Percentiles rank a stretch among this genome's conserved stretches.
phyloP scores from a whole-genome alignment of 2,113 vertebrate genomes.

The Daphoenositta chrysoptera region DNA sequence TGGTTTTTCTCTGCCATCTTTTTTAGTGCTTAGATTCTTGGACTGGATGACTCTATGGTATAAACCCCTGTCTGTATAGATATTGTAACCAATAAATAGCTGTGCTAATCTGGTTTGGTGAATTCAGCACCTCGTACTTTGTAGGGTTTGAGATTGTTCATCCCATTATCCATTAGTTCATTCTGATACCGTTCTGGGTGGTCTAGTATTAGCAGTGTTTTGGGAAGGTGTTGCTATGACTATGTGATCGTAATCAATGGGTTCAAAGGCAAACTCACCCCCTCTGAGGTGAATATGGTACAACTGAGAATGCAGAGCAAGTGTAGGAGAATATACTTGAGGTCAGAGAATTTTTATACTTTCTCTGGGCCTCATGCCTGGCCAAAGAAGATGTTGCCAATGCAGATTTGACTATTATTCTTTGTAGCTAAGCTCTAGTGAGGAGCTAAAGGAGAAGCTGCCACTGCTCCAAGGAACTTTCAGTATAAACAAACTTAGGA shows the following conservation, averaged over 20 bases:
- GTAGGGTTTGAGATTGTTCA: background rate
- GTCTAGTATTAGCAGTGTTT: background rate
- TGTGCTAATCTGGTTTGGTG: background rate
- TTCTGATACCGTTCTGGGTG: background rate
- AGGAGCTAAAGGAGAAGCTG: background rate
- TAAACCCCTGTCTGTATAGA: background rate
- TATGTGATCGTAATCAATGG: background rate
- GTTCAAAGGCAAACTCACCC: conserved; percentile 6
- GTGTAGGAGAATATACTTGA: background rate
- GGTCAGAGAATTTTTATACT: background rate
- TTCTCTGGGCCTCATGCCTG: background rate
- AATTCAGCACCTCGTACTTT: background rate
- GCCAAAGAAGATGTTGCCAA: background rate
- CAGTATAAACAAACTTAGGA: background rate
- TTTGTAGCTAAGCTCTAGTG: background rate
- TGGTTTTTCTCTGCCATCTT: background rate
- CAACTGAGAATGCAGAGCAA: background rate
- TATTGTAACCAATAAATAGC: background rate
- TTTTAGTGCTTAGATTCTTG: background rate
- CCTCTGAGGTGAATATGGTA: background rate
- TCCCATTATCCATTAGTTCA: background rate
- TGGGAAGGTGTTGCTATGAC: background rate
- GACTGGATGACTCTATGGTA: background rate
- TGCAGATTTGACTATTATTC: background rate
- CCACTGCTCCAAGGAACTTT: background rate